A percentile compares a stretch with the other conserved stretches of the same genome.
phyloP scores from a whole-genome alignment of 2,797 vertebrate species.

The Salarias fasciatus region DNA sequence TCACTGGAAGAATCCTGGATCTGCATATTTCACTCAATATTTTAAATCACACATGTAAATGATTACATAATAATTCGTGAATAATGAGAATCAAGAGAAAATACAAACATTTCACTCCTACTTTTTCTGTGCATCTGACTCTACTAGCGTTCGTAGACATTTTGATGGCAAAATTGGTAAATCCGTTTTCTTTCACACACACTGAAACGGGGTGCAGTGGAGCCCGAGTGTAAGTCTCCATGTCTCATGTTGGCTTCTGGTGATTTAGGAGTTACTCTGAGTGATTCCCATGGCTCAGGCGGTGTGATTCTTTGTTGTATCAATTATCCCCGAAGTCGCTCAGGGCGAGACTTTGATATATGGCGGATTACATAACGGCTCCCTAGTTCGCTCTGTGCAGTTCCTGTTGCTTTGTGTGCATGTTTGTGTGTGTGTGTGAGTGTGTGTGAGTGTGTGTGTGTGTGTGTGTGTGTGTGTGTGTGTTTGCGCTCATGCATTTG shows the following conservation, averaged over 20 bases:
- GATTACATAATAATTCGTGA: too few species aligned
- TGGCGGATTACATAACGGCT: constrained; percentile 48
- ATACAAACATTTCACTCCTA: too few species aligned
- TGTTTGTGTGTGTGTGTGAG: constrained; percentile 1
- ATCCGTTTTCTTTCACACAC: constrained; percentile 30
- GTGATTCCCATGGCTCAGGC: constrained; percentile 48
- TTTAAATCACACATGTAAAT: too few species aligned
- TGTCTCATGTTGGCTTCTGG: constrained; percentile 36
- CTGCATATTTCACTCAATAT: too few species aligned
- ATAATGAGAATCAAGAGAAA: too few species aligned
- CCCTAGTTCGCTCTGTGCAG: constrained; percentile 37
- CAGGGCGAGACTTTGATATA: constrained; percentile 66
- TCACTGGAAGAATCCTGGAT: too few species aligned
- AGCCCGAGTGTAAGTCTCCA: constrained; percentile 35
- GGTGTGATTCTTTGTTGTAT: constrained; percentile 59
- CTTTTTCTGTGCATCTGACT: not conserved
- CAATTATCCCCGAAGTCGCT: constrained; percentile 65
- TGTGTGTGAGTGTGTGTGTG: constrained; percentile 5
- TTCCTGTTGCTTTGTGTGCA: constrained; percentile 28
- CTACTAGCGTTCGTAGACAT: not conserved
- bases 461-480: constrained; percentile 7
- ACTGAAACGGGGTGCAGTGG: constrained; percentile 22
- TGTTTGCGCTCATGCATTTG: not conserved
- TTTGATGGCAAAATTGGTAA: constrained; percentile 28
- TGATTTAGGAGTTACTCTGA: constrained; percentile 50